These are phyloP conservation scores for Clusia tigrina DNA, from an alignment of 2,888 invertebrate genomes.

Conservation along the genomic window DNA sequence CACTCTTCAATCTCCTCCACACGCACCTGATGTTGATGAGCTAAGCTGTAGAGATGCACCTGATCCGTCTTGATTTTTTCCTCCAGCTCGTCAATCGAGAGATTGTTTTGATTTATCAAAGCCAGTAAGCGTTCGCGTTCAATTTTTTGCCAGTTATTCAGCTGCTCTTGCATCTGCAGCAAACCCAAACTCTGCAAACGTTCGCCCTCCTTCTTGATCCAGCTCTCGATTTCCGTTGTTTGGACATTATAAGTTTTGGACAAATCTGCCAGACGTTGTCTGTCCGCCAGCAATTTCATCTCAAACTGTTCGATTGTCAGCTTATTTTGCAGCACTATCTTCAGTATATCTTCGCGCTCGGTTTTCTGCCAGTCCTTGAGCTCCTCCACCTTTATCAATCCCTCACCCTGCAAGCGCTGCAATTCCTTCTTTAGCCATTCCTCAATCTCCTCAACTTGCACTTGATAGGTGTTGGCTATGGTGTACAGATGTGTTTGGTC, in stretches of 20 bases:
- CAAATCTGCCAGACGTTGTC: slow-evolving; percentile 51
- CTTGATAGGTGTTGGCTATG: slow-evolving; percentile 56
- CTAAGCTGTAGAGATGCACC: slow-evolving; percentile 53
- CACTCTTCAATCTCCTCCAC: slow-evolving; percentile 61
- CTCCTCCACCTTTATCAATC: slow-evolving; percentile 56
- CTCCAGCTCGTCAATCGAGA: slow-evolving; percentile 57
- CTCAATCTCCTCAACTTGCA: slow-evolving; percentile 57
- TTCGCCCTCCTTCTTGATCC: slow-evolving; percentile 58
- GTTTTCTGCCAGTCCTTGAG: slow-evolving; percentile 58
- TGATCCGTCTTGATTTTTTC: slow-evolving; percentile 53
- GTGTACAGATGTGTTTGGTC: slow-evolving; percentile 55
- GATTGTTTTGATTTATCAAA: slow-evolving; percentile 53
- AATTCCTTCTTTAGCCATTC: slow-evolving; percentile 60
- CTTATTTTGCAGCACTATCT: slow-evolving; percentile 53
- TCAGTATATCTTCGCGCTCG: slow-evolving; percentile 52
- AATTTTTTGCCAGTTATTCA: slow-evolving; percentile 59
- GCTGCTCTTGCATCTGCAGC: slow-evolving; percentile 51
- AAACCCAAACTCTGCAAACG: slow-evolving; percentile 55
- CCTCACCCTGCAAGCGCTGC: slow-evolving; percentile 52
- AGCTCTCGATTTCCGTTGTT: slow-evolving; percentile 56
- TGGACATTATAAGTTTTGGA: slow-evolving; percentile 57
- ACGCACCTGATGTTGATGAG: slow-evolving; percentile 57
- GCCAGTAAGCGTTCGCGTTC: slow-evolving; percentile 54
- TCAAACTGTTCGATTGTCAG: slow-evolving; percentile 60
- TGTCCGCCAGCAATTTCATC: slow-evolving; percentile 51